Evolutionary conservation across 1,140 invertebrate genomes (phyloP).

Genomic region (Magallana ariakensis): DNA sequence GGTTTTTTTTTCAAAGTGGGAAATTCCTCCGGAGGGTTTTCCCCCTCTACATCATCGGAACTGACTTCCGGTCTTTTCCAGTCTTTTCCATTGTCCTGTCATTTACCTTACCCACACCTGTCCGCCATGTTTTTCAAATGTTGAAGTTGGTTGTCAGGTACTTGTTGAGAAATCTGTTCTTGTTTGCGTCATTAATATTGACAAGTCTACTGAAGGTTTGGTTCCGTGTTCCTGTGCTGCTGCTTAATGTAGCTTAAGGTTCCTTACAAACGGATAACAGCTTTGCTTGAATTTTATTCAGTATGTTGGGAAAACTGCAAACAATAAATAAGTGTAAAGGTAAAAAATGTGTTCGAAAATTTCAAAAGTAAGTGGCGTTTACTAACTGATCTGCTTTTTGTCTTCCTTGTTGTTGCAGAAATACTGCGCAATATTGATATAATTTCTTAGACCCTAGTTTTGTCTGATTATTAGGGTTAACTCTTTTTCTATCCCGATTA

Average conservation of each 20-base stretch:
- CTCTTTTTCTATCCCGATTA: slow-evolving; percentile 72
- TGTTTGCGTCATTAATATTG: slow-evolving; percentile 65
- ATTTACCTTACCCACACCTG: slow-evolving; percentile 67
- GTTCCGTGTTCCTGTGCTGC: slow-evolving; percentile 65
- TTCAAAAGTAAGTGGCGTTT: too few species aligned
- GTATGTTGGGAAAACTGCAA: slow-evolving; percentile 66
- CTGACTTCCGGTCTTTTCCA: slow-evolving; percentile 36
- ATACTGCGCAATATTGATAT: slow-evolving; percentile 76
- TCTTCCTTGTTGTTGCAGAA: slow-evolving; percentile 72
- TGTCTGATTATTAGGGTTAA: slow-evolving; percentile 70
- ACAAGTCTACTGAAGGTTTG: slow-evolving; percentile 64
- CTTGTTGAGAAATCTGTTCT: slow-evolving; percentile 69
- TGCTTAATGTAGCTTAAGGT: slow-evolving; percentile 64
- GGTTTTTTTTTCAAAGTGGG: slow-evolving; percentile 59
- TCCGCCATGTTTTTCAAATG: slow-evolving; percentile 67
- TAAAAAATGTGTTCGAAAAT: too few species aligned
- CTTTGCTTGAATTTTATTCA: slow-evolving; percentile 65
- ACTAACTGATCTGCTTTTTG: slow-evolving; percentile 62
- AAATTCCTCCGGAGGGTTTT: too few species aligned
- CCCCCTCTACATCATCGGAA: slow-evolving; percentile 66
- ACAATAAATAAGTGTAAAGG: too few species aligned
- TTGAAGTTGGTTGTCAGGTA: slow-evolving; percentile 61
- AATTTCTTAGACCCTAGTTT: slow-evolving; percentile 69
- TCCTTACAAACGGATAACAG: slow-evolving; percentile 70
- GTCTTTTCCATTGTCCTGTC: slow-evolving; percentile 59